Evolutionary conservation across 2,113 vertebrate species (phyloP).

Genomic region (Syngnathoides biaculeatus): DNA sequence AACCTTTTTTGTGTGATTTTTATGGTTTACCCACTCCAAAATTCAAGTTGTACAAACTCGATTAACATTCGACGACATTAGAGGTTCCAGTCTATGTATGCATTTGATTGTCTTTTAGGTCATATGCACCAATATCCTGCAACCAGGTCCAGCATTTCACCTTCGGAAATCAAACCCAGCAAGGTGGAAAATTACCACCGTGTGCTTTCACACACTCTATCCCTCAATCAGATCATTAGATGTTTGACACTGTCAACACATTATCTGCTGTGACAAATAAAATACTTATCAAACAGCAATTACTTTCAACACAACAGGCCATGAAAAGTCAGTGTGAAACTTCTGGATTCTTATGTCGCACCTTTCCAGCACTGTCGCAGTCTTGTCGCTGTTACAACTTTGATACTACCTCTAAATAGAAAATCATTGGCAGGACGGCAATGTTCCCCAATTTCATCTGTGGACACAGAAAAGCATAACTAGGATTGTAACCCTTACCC

Average conservation of each 20-base stretch:
- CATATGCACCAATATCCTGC: too few species aligned
- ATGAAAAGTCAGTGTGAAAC: background rate
- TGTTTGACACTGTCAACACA: background rate
- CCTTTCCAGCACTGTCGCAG: background rate
- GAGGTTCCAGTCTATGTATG: too few species aligned
- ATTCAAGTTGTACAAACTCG: background rate
- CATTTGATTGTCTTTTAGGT: too few species aligned
- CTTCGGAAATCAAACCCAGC: background rate
- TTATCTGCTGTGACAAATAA: background rate
- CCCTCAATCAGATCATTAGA: background rate
- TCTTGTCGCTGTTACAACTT: background rate
- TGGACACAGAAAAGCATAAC: background rate
- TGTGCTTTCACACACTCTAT: background rate
- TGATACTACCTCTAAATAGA: background rate
- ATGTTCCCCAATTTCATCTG: background rate
- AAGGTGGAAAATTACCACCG: background rate
- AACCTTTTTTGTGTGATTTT: too few species aligned
- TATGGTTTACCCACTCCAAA: background rate
- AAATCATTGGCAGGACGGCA: background rate
- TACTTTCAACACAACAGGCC: background rate
- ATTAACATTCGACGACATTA: too few species aligned
- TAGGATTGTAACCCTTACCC: constrained; percentile 20
- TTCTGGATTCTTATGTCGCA: background rate
- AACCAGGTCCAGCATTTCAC: too few species aligned
- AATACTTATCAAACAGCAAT: background rate